Conservation (phyloP, 2,113 vertebrate genomes). For the Nannospalax galili region DNA sequence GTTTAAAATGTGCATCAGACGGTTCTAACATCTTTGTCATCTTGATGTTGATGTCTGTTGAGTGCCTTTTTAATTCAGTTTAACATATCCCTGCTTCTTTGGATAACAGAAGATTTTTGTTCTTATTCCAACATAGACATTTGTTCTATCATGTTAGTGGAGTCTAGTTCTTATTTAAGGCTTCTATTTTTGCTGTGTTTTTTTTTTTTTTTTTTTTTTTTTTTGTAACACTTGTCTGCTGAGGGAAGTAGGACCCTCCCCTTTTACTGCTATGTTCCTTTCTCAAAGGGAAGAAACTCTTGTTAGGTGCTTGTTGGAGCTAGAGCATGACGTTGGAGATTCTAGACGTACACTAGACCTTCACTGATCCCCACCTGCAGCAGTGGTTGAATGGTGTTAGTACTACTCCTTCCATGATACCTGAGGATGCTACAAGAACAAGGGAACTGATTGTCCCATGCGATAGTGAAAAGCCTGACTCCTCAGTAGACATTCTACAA, state of each 20-base stretch:
- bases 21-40: background rate
- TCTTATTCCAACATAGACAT: background rate
- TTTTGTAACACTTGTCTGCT: background rate
- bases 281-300: background rate
- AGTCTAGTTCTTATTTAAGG: background rate
- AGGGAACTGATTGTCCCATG: background rate
- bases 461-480: background rate
- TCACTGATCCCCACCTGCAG: background rate
- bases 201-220: too few relatives aligned
- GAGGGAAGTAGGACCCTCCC: background rate
- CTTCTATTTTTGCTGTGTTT: background rate
- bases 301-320: background rate
- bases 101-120: background rate
- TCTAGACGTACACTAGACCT: background rate
- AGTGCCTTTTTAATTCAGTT: background rate
- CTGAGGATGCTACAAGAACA: background rate
- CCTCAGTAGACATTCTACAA: background rate
- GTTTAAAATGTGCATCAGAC: background rate
- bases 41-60: background rate
- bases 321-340: fast-evolving
- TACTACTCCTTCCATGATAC: background rate
- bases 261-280: background rate
- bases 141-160: background rate
- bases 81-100: background rate
- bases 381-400: background rate